These are phyloP conservation scores for Ictalurus furcatus DNA, from an alignment of 2,113 vertebrate genomes.

Conservation along the genomic window DNA sequence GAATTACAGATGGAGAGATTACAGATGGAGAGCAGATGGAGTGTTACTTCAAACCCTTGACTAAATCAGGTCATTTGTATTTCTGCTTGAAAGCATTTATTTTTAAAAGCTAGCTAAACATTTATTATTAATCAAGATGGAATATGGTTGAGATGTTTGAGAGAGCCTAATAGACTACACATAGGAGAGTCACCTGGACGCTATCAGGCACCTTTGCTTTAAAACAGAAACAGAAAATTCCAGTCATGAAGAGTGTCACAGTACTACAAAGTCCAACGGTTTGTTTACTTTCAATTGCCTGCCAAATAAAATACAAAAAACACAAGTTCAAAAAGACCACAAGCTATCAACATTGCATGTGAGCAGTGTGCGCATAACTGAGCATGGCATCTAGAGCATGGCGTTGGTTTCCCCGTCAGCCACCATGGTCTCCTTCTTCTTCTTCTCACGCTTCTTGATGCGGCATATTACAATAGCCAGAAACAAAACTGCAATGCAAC, in stretches of 20 bases:
- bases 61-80: not conserved
- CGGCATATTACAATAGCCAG: conserved; percentile 62
- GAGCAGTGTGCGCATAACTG: not conserved
- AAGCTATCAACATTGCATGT: not conserved
- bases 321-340: not conserved
- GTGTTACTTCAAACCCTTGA: not conserved
- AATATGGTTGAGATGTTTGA: not conserved
- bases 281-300: not conserved
- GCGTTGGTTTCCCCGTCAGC: conserved; percentile 51
- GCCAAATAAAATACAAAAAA: conserved; percentile 2
- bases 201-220: not conserved
- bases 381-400: conserved; percentile 62
- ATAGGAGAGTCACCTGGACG: not conserved
- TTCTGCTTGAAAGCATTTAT: conserved; percentile 1
- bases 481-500: conserved; percentile 58
- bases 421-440: conserved; percentile 27
- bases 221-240: not conserved
- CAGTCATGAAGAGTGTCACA: not conserved
- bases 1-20: not conserved
- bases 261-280: not conserved
- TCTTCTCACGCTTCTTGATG: conserved; percentile 45
- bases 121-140: not conserved
- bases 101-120: not conserved
- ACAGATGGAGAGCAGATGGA: not conserved
- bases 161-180: not conserved